A percentile compares a stretch with the other conserved stretches of the same genome.
phyloP scores from a whole-genome alignment of 2,888 invertebrate species.

The Pterostichus niger region DNA sequence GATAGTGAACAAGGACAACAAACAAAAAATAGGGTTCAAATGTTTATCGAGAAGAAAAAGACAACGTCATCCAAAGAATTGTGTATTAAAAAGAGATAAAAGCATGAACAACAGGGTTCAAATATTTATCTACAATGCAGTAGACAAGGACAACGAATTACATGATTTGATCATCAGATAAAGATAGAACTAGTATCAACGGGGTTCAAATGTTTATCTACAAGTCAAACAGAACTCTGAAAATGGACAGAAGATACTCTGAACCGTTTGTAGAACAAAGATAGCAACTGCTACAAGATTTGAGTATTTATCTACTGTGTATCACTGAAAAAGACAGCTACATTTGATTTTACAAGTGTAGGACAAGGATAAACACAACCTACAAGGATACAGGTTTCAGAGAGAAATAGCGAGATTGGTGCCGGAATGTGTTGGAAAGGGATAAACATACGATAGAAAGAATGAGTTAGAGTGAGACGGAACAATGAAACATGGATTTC shows the following conservation, averaged over 20 bases:
- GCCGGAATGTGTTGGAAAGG: slow-evolving; percentile 36
- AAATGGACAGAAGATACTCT: slow-evolving; percentile 10
- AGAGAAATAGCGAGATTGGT: slow-evolving; percentile 18
- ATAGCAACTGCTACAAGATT: slow-evolving; percentile 46
- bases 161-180: slow-evolving; percentile 58
- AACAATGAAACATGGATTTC: slow-evolving; percentile 25
- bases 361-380: slow-evolving; percentile 46
- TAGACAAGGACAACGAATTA: slow-evolving; percentile 46
- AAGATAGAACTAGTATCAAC: slow-evolving; percentile 59
- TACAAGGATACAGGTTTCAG: slow-evolving; percentile 39
- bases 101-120: slow-evolving; percentile 48
- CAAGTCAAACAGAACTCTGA: slow-evolving; percentile 47
- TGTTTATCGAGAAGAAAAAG: slow-evolving; percentile 40
- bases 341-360: slow-evolving; percentile 28
- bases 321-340: slow-evolving; percentile 56
- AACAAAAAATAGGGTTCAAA: slow-evolving; percentile 52
- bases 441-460: background rate
- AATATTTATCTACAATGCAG: slow-evolving; percentile 53
- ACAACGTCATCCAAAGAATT: slow-evolving; percentile 6
- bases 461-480: slow-evolving; percentile 18
- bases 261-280: slow-evolving; percentile 14
- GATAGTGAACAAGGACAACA: slow-evolving; percentile 22
- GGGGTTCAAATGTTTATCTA: slow-evolving; percentile 63
- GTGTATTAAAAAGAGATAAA: slow-evolving; percentile 45
- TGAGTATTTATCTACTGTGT: slow-evolving; percentile 59